Evolutionary conservation across 2,888 invertebrate genomes (phyloP), one percentile per base, ranked within the genome.

Genomic region (Caenorhabditis japonica): DNA sequence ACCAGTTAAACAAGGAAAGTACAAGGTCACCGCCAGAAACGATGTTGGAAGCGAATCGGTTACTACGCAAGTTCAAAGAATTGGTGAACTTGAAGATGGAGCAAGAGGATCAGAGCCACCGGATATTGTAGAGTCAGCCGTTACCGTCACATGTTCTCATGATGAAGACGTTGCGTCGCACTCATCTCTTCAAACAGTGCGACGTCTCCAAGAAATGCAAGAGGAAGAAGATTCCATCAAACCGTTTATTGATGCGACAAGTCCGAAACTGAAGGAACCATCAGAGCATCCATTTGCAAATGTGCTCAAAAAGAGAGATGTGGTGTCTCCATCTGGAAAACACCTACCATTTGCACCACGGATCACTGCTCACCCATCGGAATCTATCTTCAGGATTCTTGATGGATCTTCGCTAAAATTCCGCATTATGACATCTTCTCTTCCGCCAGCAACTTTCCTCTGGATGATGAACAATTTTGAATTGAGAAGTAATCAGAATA

Each of bases 391-490:
- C 52, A 70, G 75, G 34, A 30, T 80, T 4, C 46, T 55, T 1
- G 76, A 77, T 17, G 76, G 75, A 41, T 59, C 76, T 8, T 75
- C 79, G 3, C 34, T 84, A 30, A 76, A 64, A 19, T 59, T 82
- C 8, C 75, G 78, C 10, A 80, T 83, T 4, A 62, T 66, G 25
- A 84, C 77, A 2, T 83, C 84, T 5, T 75, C 86, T 13, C 81
- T 82, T 8, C 86, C 86, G 10, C 81, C 80, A 23, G 86, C 85
- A 7, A 66, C 73, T 7, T 86, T 85, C 68, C 75, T 76, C 8
- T 86, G 86, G 85, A 69, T 78, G 44, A 59, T 83, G 15, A 86
- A 86, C 61, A 85, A 85, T 43, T 86, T 86, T 36, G 84, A 85
- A 44, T 25, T 82, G 19, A 76, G 82, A 30, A 17, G 47, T 19